Base-by-base conservation (phyloP, 2,888 invertebrate genomes). In the Caradrina kadenii region DNA sequence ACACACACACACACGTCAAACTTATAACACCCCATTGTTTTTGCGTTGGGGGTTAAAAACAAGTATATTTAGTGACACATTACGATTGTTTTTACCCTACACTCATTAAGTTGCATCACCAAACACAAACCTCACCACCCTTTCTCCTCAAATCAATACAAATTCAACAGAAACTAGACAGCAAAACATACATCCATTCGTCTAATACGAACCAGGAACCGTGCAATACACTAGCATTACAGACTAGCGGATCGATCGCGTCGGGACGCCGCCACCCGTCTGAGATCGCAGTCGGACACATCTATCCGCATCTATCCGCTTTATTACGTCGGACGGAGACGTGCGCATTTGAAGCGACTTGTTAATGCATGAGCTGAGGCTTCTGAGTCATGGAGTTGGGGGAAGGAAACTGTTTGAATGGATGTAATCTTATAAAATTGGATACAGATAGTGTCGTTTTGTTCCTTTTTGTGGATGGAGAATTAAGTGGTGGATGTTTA, bases 231-330 rank as follows among this genome's bases (percentile, higher is more conserved):
- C 49, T 17, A 54, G 39, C 2, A 49, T 63, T 19, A 73, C 42
- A 63, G 19, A 5, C 31, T 10, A 22, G 35, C 35, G 49, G 22
- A 77, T 75, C 77, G 77, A 75, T 75, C 56, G 71, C 60, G 48
- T 35, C 55, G 31, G 13, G 22, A 21, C 19, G 50, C 4, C 61
- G 50, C 45, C 49, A 56, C 6, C 63, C 72, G 60, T 62, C 75
- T 53, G 35, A 53, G 64, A 64, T 56, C 64, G 52, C 60, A 21
- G 21, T 3, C 56, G n/a, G 49, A 61, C 61, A 26, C 26, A 26
- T 26, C 26, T 26, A 26, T 26, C 26, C 26, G 35, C 64, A 65
- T 75, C 50, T 21, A 64, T 48, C 49, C n/a, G 31, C 42, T 17
- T 5, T 49, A 65, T 45, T 19, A 64, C 17, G 19, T 52, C 39